These are phyloP conservation scores for Lacerta agilis DNA, from an alignment of 2,797 vertebrate genomes.

Conservation along the genomic window DNA sequence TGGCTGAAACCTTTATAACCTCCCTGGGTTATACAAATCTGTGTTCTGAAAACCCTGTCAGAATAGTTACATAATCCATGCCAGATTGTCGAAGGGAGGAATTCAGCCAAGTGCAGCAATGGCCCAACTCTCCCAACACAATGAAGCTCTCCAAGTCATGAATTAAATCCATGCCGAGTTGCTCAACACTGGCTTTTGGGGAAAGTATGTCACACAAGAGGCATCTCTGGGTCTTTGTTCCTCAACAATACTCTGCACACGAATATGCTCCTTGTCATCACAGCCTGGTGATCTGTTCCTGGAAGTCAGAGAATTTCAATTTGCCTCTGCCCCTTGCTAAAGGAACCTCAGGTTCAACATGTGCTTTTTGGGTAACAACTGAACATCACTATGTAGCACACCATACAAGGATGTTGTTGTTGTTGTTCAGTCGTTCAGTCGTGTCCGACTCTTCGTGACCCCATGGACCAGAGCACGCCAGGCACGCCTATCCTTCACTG, in stretches of 20 bases:
- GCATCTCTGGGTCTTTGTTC: neutral
- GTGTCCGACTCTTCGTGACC: too few relatives aligned
- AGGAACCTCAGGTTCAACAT: neutral
- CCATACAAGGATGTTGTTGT: neutral
- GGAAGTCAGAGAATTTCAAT: neutral
- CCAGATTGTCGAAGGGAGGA: slow-evolving; percentile 61
- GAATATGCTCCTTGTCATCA: neutral
- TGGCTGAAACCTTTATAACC: slow-evolving; percentile 77
- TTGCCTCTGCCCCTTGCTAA: neutral
- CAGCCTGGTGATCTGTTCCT: neutral
- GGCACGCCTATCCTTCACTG: too few relatives aligned
- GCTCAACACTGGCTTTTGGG: neutral
- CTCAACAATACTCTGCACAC: neutral
- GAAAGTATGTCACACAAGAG: slow-evolving; percentile 20
- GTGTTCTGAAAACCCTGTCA: slow-evolving; percentile 68
- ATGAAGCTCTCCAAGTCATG: slow-evolving; percentile 5
- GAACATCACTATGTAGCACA: neutral
- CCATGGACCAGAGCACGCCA: too few relatives aligned
- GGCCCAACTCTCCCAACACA: slow-evolving; percentile 50
- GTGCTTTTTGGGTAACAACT: neutral
- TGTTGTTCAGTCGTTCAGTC: too few relatives aligned
- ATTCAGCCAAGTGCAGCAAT: slow-evolving; percentile 61
- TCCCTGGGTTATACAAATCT: slow-evolving; percentile 77
- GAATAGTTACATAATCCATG: slow-evolving; percentile 68
- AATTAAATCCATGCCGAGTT: slow-evolving; percentile 26